phyloP scores from a whole-genome alignment of 2,113 vertebrate genomes.

The Nerophis lumbriciformis region DNA sequence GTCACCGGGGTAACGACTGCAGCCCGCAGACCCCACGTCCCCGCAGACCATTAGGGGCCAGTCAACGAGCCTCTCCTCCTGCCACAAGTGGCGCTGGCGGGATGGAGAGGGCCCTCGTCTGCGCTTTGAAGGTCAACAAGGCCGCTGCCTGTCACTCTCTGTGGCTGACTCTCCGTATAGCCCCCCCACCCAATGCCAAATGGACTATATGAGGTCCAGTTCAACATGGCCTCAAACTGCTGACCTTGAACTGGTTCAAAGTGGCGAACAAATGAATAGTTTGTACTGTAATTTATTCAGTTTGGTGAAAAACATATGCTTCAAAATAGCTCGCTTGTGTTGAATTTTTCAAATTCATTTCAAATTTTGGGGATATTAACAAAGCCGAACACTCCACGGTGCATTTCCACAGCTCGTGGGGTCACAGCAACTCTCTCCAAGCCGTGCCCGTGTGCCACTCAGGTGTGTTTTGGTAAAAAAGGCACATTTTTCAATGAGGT shows the following conservation, averaged over 20 bases:
- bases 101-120: conserved; percentile 64
- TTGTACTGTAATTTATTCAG: no score
- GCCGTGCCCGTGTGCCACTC: no score
- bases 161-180: conserved; percentile 43
- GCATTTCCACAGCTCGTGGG: no score
- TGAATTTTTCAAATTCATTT: no score
- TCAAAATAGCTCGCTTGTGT: no score
- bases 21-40: conserved; percentile 58
- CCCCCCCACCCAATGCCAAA: conserved; percentile 4
- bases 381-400: no score
- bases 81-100: conserved; percentile 65
- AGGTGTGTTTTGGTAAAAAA: no score
- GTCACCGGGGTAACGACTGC: conserved; percentile 64
- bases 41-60: conserved; percentile 64
- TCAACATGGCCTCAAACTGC: conserved; percentile 11
- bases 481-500: no score
- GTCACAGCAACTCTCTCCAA: no score
- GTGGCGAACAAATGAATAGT: no score
- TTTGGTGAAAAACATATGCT: no score
- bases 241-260: conserved; percentile 1
- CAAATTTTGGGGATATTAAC: no score
- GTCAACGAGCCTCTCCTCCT: conserved; percentile 73
- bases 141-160: conserved; percentile 55
- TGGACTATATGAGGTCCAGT: conserved; percentile 21
- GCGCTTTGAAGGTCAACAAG: conserved; percentile 71